Base-by-base conservation (phyloP, 1,140 invertebrate species). In the Hermetia illucens region DNA sequence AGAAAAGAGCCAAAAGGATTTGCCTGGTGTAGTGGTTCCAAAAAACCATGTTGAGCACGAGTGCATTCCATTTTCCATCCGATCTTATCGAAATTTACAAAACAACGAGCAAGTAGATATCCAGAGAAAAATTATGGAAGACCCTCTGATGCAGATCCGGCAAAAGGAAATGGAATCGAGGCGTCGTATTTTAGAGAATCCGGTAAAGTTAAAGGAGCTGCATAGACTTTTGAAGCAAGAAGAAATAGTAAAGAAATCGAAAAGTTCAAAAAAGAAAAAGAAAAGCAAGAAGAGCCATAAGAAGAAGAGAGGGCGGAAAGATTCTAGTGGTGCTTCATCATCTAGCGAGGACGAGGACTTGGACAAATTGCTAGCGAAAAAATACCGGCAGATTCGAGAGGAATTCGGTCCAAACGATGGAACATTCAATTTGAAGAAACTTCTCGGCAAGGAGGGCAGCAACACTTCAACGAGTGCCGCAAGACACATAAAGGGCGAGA, bases 91-190 rank as follows among this genome's bases (percentile, higher is more conserved):
- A 9, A 54, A 54, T 36, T 20, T 51, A 17, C 45, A 55, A 29
- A 50, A 45, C 10, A 56, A 44, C 3, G 68, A 76, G 38, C 82
- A 85, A 63, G 82, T 86, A 4, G 84, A 90, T 62, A 63, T 87
- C 43, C 71, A 69, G 25, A 70, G 79, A 32, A 93, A 93, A 62
- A 69, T 91, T 40, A 73, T 87, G 58, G 90, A 94, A 63, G 90
- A 94, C 70, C 90, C 90, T 1, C 56, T 94, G 20, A 76, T 86
- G 50, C 66, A 76, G 2, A 91, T 94, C 1, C 83, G 84, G 49
- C 79, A 85, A 56, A 73, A 78, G 39, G 84, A 92, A 63, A 72
- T 87, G 57, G 87, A 91, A 63, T 78, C 77, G 1, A 65, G 79
- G 27, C 73, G 73, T 35, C 77, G 86, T 47, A 62, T 93, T 17